Conservation (phyloP, 53 echinoderm and acorn worm species). For the Echinometra lucunter region DNA sequence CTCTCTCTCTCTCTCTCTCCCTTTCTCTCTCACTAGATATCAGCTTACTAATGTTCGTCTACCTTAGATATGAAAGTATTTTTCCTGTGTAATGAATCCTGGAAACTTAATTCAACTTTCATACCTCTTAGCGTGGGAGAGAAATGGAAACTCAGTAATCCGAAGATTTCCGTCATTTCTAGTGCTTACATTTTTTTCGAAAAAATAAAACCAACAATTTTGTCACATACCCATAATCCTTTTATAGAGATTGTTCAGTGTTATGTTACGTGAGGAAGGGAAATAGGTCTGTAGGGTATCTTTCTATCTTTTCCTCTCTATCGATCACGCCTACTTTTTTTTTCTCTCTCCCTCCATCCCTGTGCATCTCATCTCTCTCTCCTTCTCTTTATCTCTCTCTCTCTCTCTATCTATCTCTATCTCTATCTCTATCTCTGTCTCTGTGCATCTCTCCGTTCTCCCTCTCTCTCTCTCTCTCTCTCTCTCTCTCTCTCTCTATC, state of each 20-base stretch:
- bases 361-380: not conserved
- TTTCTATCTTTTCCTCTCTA: no score
- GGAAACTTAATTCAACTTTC: not conserved
- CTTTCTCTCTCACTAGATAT: not conserved
- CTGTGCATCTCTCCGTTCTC: no score
- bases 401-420: not conserved
- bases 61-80: conserved; percentile 5
- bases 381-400: not conserved
- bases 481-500: not conserved
- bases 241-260: no score
- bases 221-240: no score
- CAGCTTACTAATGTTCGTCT: not conserved
- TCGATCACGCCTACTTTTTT: not conserved
- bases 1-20: not conserved
- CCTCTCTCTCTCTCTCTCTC: no score
- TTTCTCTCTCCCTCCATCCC: not conserved
- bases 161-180: no score
- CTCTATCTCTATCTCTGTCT: not conserved
- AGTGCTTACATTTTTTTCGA: no score
- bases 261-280: no score
- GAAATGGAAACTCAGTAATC: no score
- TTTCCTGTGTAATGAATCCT: not conserved
- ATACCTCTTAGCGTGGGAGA: no score
- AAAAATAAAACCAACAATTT: no score
- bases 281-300: no score